Conservation (phyloP, 2,113 vertebrate genomes). For the Canis aureus region DNA sequence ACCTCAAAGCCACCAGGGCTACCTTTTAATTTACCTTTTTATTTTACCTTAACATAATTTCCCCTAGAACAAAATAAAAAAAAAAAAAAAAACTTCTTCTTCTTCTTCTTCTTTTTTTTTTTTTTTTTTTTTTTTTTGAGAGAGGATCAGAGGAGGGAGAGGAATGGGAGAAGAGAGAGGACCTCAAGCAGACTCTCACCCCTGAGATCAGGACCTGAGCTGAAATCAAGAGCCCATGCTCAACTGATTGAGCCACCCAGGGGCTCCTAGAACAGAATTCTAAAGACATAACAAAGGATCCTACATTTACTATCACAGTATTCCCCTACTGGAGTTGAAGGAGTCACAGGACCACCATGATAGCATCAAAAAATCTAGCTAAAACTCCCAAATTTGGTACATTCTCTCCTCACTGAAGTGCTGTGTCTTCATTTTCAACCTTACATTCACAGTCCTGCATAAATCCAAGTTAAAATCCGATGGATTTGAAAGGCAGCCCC, state of each 20-base stretch:
- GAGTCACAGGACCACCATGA: neutral
- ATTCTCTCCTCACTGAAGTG: neutral
- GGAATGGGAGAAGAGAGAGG: neutral
- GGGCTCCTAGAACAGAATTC: neutral
- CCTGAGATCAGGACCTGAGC: neutral
- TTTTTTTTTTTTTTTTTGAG: neutral
- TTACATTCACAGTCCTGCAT: neutral
- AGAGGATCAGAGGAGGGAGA: neutral
- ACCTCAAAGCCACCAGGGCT: too few relatives aligned
- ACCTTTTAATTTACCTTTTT: neutral
- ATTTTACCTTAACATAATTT: constrained; percentile 21
- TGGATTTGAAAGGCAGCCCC: neutral
- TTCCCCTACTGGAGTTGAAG: neutral
- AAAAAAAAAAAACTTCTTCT: too few relatives aligned
- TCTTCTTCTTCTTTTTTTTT: neutral
- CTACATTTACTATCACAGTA: neutral
- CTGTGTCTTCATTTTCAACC: neutral
- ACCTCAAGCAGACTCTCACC: neutral
- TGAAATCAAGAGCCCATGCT: neutral
- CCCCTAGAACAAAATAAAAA: neutral
- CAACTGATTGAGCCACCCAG: neutral
- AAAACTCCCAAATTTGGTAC: neutral
- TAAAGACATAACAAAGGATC: neutral
- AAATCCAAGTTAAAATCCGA: neutral
- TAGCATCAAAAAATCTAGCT: neutral